Base-by-base conservation (phyloP, 2,888 invertebrate genomes). In the Linnaemya vulpina region DNA sequence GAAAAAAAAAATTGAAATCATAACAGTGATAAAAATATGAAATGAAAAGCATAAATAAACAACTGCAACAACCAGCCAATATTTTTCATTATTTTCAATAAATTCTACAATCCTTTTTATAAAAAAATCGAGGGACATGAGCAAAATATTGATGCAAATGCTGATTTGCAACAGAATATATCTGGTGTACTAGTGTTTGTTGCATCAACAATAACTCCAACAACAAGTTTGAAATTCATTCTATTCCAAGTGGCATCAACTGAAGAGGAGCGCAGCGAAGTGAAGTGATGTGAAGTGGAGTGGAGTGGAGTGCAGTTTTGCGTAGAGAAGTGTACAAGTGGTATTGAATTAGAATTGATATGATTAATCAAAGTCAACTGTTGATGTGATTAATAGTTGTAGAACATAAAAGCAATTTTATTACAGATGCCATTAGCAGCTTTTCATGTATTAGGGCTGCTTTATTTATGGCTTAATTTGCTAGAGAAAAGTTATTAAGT, bases 281-380 rank as follows among this genome's bases (percentile, higher is more conserved):
- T 55, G 20, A 9, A 30, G 40, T 65, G 30, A 11, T 35, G 43
- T 65, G 15, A 8, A 58, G 40, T 62, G 13, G 15, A 68, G 22
- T 58, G n/a, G 13, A 60, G 63, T 58, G 46, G 3, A 68, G 43
- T 49, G 35, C 17, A 53, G 58, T 53, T 0, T n/a, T 63, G 53
- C 15, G 43, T 20, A 46, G 55, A 43, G 65, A 35, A 73, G 46
- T 35, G 35, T 60, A 30, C 22, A n/a, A 60, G 22, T 30, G 25
- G 20, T 60, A 68, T 79, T 65, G 79, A 79, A 73, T 73, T 58
- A 58, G 55, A 65, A 60, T 58, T 68, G 40, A 80, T 70, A 71
- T 63, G 78, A 80, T 80, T 74, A 80, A 80, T 80, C 80, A 74
- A 80, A 74, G 80, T 80, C 74, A 74, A 74, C 58, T 60, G 51